phyloP scores from a whole-genome alignment of 2,113 vertebrate species.

The Nyctibius bracteatus region DNA sequence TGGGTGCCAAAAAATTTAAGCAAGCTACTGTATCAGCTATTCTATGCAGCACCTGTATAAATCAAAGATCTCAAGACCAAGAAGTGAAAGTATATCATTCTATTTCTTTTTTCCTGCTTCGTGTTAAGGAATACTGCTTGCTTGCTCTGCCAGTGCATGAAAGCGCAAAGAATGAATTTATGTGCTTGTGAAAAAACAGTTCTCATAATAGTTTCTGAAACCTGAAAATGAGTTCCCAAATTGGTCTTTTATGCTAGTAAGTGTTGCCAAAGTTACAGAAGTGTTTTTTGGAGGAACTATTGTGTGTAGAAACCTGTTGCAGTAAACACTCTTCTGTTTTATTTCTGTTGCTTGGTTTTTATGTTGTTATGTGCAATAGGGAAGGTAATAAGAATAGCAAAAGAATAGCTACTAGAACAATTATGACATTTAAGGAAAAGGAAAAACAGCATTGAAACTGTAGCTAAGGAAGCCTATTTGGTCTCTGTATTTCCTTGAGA shows the following conservation, averaged over 20 bases:
- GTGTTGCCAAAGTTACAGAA: slow-evolving; percentile 1
- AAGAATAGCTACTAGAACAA: slow-evolving; percentile 5
- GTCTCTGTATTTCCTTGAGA: background rate
- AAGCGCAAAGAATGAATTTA: background rate
- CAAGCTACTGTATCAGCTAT: background rate
- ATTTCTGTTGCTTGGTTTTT: slow-evolving; percentile 10
- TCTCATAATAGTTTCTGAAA: background rate
- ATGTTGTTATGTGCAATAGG: slow-evolving; percentile 5
- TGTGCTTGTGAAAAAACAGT: background rate
- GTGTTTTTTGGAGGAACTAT: background rate
- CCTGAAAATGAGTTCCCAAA: background rate
- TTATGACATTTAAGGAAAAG: background rate
- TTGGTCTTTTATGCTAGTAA: background rate
- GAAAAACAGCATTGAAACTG: background rate
- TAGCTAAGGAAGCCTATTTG: background rate
- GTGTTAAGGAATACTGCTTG: background rate
- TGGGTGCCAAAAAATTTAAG: background rate
- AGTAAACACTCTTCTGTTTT: slow-evolving; percentile 8
- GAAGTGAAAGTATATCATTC: background rate
- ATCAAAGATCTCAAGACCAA: background rate
- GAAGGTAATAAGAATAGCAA: background rate
- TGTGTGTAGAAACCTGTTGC: slow-evolving; percentile 8
- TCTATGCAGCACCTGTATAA: background rate
- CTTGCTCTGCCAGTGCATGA: background rate
- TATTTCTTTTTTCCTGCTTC: background rate